Base-by-base conservation (phyloP, 2,888 invertebrate species). In the Parnassius smintheus region DNA sequence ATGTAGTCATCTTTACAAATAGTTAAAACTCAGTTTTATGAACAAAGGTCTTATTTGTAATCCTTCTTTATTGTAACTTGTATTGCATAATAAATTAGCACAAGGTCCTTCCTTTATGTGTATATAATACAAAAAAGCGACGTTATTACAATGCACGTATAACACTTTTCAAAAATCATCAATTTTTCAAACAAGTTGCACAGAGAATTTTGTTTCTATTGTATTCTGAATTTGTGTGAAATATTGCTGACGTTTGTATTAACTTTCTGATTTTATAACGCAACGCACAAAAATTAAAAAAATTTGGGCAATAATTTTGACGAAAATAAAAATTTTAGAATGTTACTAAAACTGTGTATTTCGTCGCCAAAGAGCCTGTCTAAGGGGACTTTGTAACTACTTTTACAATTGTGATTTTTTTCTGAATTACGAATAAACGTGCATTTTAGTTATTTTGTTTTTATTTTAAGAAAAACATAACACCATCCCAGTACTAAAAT, bases 1-100 rank as follows among this genome's bases (percentile, higher is more conserved):
- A 77, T 84, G 84, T 89, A 90, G 90, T 90, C 89, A 90, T 84
- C 75, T 78, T 83, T 81, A 73, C 65, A 68, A 71, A 80, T 88
- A 87, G 87, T 84, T 84, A 79, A 71, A 75, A 76, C 73, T 77
- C 75, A 72, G 72, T 74, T 77, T 83, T 80, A 77, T 77, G 83
- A 86, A 84, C 85, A 83, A 85, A 78, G 80, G 72, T 79, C 73
- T 80, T 80, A 80, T 78, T 82, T 81, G 80, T 85, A 85, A 81
- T 80, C 78, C 67, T 80, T 77, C 63, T 73, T 68, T 68, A 70
- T 60, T 70, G 66, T 67, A 63, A 67, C 62, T 50, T 61, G 65
- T 70, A 71, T 68, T 70, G 71, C 73, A 75, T 76, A 73, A 72
- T 75, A 65, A 69, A 68, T 65, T 67, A 71, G 75, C 73, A 67